Evolutionary conservation across 2,888 invertebrate species (phyloP).

Genomic region (Pinctada fucata): DNA sequence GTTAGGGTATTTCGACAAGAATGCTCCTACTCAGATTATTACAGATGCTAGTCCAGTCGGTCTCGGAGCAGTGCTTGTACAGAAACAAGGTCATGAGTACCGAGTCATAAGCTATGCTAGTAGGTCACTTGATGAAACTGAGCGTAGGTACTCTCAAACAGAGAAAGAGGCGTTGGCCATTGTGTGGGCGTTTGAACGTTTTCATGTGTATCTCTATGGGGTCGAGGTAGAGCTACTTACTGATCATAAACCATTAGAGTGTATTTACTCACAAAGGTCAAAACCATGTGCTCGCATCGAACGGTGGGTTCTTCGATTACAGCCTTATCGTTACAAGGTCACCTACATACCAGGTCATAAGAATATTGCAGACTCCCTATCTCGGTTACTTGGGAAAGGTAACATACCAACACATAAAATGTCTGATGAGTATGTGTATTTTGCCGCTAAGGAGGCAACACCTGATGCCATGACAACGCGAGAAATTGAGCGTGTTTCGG

Average conservation of each 20-base stretch:
- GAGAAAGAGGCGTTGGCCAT: conserved; percentile 54
- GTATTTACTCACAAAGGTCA: conserved; percentile 41
- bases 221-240: conserved; percentile 45
- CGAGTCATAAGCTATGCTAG: conserved; percentile 32
- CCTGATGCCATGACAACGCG: conserved; percentile 32
- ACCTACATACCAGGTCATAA: conserved; percentile 33
- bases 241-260: conserved; percentile 54
- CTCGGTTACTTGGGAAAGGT: conserved; percentile 27
- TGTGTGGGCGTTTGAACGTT: conserved; percentile 54
- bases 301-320: conserved; percentile 55
- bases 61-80: conserved; percentile 32
- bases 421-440: conserved; percentile 20
- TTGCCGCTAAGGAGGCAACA: conserved; percentile 30
- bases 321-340: conserved; percentile 46
- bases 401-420: neutral
- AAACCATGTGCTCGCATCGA: conserved; percentile 55
- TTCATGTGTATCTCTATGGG: conserved; percentile 54
- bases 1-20: conserved; percentile 18
- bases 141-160: conserved; percentile 34
- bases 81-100: conserved; percentile 24
- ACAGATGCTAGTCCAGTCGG: conserved; percentile 31
- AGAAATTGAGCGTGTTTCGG: conserved; percentile 29
- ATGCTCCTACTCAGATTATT: conserved; percentile 20
- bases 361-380: conserved; percentile 45
- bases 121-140: conserved; percentile 26